Evolutionary conservation across 2,888 invertebrate species (phyloP).

Genomic region (Drosophila bunnanda): DNA sequence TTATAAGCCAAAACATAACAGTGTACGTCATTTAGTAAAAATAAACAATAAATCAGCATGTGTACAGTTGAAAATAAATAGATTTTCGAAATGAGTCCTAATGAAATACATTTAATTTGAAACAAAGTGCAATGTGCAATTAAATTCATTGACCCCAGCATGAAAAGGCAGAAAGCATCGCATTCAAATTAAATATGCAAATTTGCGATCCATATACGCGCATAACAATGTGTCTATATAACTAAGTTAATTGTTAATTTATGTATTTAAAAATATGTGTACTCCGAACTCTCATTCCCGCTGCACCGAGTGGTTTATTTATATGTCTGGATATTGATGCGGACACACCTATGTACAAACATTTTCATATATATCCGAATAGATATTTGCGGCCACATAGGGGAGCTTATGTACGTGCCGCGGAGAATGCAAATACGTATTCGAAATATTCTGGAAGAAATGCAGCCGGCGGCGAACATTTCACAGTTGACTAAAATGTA

Average conservation of each 20-base stretch:
- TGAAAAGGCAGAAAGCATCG: conserved; percentile 43
- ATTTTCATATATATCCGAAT: conserved; percentile 9
- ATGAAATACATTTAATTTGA: conserved; percentile 30
- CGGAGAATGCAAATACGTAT: conserved; percentile 31
- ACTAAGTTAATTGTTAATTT: conserved; percentile 33
- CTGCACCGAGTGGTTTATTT: conserved; percentile 30
- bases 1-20: conserved; percentile 20
- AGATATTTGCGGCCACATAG: conserved; percentile 34
- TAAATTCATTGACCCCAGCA: conserved; percentile 65
- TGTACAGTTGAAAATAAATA: conserved; percentile 23
- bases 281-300: conserved; percentile 2
- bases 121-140: conserved; percentile 50
- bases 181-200: conserved; percentile 67
- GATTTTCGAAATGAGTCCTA: conserved; percentile 21
- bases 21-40: conserved; percentile 24
- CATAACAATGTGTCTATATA: conserved; percentile 22
- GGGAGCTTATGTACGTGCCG: conserved; percentile 41
- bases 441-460: conserved; percentile 71
- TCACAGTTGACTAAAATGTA: conserved; percentile 68
- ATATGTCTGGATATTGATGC: conserved; percentile 34
- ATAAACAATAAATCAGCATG: conserved; percentile 33
- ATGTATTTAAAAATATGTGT: conserved; percentile 34
- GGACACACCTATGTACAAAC: conserved; percentile 16
- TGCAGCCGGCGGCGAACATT: conserved; percentile 69
- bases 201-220: conserved; percentile 36